phyloP scores from a whole-genome alignment of 2,888 invertebrate genomes.

The Timema cristinae region DNA sequence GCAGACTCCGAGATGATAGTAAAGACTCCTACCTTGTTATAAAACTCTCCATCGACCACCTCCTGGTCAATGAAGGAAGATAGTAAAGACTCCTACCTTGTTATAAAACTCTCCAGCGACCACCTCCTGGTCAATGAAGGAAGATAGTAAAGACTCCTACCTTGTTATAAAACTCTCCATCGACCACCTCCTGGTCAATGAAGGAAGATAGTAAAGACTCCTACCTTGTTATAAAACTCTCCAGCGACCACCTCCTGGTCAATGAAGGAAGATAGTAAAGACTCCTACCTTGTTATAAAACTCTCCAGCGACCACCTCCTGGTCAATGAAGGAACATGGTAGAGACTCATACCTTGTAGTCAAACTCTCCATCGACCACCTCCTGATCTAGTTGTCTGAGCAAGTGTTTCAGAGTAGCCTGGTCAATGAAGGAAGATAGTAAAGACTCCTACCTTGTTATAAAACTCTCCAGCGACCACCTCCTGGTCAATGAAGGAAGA shows the following conservation, averaged over 20 bases:
- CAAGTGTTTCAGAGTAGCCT: constrained; percentile 37
- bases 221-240: constrained; percentile 64
- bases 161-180: constrained; percentile 64
- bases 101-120: too few species aligned
- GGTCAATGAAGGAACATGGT: constrained; percentile 42
- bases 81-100: too few species aligned
- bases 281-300: constrained; percentile 60
- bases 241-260: constrained; percentile 64
- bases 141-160: constrained; percentile 42
- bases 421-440: too few species aligned
- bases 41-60: too few species aligned
- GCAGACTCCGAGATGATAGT: too few species aligned
- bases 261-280: not conserved
- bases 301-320: constrained; percentile 64
- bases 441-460: too few species aligned
- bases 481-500: not conserved
- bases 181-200: constrained; percentile 58
- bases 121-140: too few species aligned
- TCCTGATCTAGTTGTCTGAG: constrained; percentile 64
- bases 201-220: not conserved
- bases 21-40: too few species aligned
- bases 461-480: too few species aligned
- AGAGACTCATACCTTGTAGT: constrained; percentile 53
- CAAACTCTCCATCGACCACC: constrained; percentile 65
- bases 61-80: too few species aligned